Evolutionary conservation across 2,113 vertebrate species (phyloP).

Genomic region (Paracanthobrama guichenoti): DNA sequence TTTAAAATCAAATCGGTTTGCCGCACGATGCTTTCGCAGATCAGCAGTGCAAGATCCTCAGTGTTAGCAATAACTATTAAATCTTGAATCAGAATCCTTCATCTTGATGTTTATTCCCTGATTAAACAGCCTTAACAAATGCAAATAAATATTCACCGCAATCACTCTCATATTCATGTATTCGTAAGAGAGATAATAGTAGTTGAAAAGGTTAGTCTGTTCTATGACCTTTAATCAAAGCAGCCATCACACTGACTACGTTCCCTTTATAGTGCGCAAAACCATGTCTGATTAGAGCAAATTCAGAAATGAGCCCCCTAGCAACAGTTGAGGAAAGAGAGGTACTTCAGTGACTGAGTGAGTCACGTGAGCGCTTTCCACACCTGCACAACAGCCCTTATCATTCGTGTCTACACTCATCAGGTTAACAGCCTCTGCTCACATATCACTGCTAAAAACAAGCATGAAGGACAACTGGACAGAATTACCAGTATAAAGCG

Average conservation of each 20-base stretch:
- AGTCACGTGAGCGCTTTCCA: slow-evolving; percentile 18
- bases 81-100: not conserved
- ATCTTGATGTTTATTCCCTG: slow-evolving; percentile 11
- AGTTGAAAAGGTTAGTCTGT: not conserved
- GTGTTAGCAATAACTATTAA: not conserved
- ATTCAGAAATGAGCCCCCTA: slow-evolving; percentile 30
- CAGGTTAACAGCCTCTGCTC: slow-evolving; percentile 30
- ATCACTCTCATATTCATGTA: slow-evolving; percentile 44
- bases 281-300: slow-evolving; percentile 32
- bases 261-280: not conserved
- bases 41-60: not conserved
- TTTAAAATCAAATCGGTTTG: not conserved
- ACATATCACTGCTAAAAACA: slow-evolving; percentile 17
- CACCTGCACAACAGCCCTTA: slow-evolving; percentile 42
- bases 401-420: slow-evolving; percentile 39
- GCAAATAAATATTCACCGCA: slow-evolving; percentile 29
- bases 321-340: slow-evolving; percentile 18
- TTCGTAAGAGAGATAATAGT: slow-evolving; percentile 12
- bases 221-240: slow-evolving; percentile 41
- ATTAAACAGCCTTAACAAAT: slow-evolving; percentile 24
- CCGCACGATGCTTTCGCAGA: not conserved
- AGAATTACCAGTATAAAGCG: not conserved
- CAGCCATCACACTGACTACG: not conserved
- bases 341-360: slow-evolving; percentile 31
- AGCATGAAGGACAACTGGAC: not conserved